phyloP scores from a whole-genome alignment of 2,888 invertebrate species.

The Andrena minutula region DNA sequence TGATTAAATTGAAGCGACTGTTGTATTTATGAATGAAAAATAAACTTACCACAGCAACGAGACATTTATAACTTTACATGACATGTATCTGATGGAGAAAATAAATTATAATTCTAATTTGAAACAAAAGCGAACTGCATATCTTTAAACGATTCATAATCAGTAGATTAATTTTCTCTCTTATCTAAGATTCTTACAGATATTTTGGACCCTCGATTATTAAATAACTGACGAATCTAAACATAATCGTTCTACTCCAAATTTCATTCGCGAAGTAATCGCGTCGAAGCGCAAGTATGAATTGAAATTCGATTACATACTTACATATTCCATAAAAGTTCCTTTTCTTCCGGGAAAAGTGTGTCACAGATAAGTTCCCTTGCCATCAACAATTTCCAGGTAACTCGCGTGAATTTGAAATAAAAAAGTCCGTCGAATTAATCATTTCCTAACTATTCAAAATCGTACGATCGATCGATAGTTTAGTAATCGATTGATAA shows the following conservation, averaged over 20 bases:
- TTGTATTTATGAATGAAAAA: constrained; percentile 3
- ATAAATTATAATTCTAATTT: not conserved
- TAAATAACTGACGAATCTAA: too few species aligned
- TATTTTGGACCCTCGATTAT: too few species aligned
- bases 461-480: constrained; percentile 28
- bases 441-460: not conserved
- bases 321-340: constrained; percentile 7
- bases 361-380: constrained; percentile 14
- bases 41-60: constrained; percentile 9
- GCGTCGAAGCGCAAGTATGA: too few species aligned
- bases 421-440: not conserved
- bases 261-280: not conserved
- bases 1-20: not conserved
- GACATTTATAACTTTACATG: not conserved
- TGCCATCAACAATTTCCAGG: constrained; percentile 24
- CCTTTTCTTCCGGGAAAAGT: constrained; percentile 26
- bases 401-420: constrained; percentile 22
- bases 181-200: too few species aligned
- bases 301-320: not conserved
- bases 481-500: constrained; percentile 28
- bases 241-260: not conserved
- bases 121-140: not conserved
- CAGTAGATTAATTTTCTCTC: too few species aligned
- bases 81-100: not conserved
- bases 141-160: too few species aligned